phyloP scores from a whole-genome alignment of 2,888 invertebrate genomes.

The Orthosia gracilis region DNA sequence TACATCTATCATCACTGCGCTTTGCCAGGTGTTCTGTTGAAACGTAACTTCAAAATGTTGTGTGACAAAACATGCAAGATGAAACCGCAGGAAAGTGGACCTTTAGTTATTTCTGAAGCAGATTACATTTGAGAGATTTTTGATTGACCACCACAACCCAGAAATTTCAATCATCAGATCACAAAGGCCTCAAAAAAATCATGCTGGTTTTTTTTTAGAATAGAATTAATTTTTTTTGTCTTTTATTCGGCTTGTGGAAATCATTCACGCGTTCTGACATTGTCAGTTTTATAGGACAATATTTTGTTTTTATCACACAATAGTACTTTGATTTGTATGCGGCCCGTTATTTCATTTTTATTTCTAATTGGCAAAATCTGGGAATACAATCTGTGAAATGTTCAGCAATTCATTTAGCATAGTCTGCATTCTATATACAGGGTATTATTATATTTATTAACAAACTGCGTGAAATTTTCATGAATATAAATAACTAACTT shows the following conservation, averaged over 20 bases:
- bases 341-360: conserved; percentile 30
- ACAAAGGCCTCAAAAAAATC: conserved; percentile 15
- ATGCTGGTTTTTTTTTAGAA: conserved; percentile 6
- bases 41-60: too few relatives aligned
- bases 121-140: neutral
- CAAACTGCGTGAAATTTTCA: too few relatives aligned
- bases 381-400: neutral
- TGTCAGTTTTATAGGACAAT: conserved; percentile 61
- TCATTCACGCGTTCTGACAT: conserved; percentile 51
- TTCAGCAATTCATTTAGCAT: neutral
- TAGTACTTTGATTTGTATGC: conserved; percentile 73
- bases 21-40: too few relatives aligned
- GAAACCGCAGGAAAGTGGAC: neutral
- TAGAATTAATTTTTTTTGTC: conserved; percentile 51
- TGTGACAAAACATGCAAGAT: too few relatives aligned
- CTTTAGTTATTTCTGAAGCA: neutral
- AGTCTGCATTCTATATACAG: neutral
- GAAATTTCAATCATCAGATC: neutral
- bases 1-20: too few relatives aligned
- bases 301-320: conserved; percentile 72
- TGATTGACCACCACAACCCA: neutral
- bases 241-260: conserved; percentile 36
- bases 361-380: conserved; percentile 26
- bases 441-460: too few relatives aligned
- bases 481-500: too few relatives aligned